Conservation (phyloP, 2,113 vertebrate species). For the Pelecanoides urinatrix region DNA sequence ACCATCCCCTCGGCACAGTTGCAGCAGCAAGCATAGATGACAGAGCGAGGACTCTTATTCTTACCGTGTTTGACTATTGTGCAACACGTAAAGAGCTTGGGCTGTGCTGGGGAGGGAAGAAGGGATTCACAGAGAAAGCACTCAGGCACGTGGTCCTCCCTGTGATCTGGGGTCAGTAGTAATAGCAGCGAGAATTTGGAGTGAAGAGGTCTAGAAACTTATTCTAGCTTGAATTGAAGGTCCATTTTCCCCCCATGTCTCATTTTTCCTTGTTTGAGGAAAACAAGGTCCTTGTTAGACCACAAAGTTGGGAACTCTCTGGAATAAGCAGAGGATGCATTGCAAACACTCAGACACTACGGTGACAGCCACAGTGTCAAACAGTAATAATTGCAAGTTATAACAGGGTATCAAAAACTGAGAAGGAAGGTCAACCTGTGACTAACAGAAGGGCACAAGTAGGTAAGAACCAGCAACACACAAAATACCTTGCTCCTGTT, state of each 20-base stretch:
- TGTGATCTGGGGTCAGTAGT: neutral
- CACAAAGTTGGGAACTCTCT: neutral
- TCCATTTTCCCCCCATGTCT: neutral
- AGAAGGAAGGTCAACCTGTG: neutral
- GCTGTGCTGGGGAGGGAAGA: neutral
- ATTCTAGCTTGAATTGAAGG: neutral
- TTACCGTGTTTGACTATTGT: neutral
- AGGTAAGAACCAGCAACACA: neutral
- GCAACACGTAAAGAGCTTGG: neutral
- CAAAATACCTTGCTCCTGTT: neutral
- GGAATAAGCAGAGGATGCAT: neutral
- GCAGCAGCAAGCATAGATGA: neutral
- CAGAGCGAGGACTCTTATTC: neutral
- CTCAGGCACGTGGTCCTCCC: accelerated
- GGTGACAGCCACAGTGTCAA: neutral
- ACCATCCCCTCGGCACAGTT: accelerated
- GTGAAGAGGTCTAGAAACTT: neutral
- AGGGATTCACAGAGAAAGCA: neutral
- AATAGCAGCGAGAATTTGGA: neutral
- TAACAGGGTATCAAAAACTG: neutral
- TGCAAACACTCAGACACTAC: neutral
- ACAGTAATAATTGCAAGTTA: accelerated
- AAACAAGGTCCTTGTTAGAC: neutral
- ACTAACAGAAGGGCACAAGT: neutral
- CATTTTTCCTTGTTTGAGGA: neutral